Conservation (phyloP, 1,140 invertebrate species). For the Drosophila virilis region DNA sequence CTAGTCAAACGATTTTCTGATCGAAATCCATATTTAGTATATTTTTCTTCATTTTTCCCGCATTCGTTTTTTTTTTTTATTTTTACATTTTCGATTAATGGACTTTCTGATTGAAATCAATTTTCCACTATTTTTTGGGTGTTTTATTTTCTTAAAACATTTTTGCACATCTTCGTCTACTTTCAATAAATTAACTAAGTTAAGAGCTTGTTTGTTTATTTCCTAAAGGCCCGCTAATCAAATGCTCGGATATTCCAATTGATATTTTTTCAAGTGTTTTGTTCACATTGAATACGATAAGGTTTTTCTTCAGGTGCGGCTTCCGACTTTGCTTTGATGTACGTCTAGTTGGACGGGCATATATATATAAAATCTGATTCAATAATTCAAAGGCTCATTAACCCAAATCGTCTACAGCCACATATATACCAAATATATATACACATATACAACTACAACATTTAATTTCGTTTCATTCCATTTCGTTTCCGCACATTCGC, state of each 20-base stretch:
- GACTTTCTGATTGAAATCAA: too few species aligned
- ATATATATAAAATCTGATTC: conserved; percentile 20
- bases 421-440: conserved; percentile 2
- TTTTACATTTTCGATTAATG: too few species aligned
- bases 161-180: background rate
- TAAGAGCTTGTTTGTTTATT: conserved; percentile 4
- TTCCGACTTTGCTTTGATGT: background rate
- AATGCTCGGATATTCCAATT: background rate
- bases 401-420: conserved; percentile 53
- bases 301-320: background rate
- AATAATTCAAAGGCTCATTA: conserved; percentile 65
- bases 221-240: conserved; percentile 6
- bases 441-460: background rate
- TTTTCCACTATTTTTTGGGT: too few species aligned
- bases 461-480: conserved; percentile 26
- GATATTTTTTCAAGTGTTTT: conserved; percentile 12
- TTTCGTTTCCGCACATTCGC: background rate
- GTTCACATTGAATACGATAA: background rate
- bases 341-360: background rate
- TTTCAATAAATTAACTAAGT: background rate
- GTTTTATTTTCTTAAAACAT: background rate
- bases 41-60: background rate
- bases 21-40: too few species aligned
- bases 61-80: too few species aligned
- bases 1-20: too few species aligned